These are phyloP conservation scores for Ophioninae sp. DNA, from an alignment of 2,888 invertebrate genomes.

Conservation along the genomic window DNA sequence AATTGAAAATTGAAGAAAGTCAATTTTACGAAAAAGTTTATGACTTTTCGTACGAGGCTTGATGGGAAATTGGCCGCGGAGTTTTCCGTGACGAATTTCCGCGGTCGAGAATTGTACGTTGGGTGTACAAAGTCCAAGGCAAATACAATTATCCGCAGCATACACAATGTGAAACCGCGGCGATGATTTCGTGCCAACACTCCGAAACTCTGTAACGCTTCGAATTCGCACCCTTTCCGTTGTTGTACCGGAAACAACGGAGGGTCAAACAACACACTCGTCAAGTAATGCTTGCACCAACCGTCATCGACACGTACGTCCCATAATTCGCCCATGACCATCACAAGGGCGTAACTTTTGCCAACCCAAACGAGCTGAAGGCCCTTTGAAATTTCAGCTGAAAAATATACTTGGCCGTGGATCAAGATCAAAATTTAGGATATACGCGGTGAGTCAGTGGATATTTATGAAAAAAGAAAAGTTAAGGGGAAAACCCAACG, in stretches of 20 bases:
- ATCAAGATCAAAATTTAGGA: neutral
- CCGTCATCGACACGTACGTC: neutral
- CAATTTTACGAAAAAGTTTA: neutral
- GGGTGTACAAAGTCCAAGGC: slow-evolving; percentile 14
- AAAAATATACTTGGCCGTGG: neutral
- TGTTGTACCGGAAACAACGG: slow-evolving; percentile 27
- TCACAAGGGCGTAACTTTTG: neutral
- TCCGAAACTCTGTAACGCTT: slow-evolving; percentile 35
- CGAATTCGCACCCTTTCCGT: slow-evolving; percentile 7
- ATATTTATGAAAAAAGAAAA: neutral
- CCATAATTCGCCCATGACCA: neutral
- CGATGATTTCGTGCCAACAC: slow-evolving; percentile 36
- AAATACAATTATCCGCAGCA: slow-evolving; percentile 25
- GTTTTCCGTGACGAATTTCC: neutral
- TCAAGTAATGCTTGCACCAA: slow-evolving; percentile 1
- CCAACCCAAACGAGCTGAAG: neutral
- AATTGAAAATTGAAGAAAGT: neutral
- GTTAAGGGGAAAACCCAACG: too few species aligned
- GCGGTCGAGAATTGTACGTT: neutral
- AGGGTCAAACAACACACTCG: neutral
- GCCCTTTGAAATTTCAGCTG: neutral
- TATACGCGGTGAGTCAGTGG: neutral
- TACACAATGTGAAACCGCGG: slow-evolving; percentile 24
- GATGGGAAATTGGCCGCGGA: neutral
- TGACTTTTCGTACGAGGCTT: neutral